Evolutionary conservation across 1,140 invertebrate species (phyloP), one percentile per base, ranked within the genome.

Genomic region (Bombus cullumanus): DNA sequence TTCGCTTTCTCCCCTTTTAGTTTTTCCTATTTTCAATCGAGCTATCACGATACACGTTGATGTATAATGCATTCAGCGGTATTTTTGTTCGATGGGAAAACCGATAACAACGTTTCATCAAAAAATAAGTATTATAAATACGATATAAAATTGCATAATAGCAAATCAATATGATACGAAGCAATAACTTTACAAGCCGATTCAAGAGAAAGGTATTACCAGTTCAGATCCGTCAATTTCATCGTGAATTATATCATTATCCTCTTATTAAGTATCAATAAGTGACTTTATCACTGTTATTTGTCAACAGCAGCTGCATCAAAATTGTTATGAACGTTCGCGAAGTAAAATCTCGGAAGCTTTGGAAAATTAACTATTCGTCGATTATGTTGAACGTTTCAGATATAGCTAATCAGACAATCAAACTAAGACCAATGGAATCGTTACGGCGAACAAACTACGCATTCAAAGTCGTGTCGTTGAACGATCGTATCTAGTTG

Each of bases 151-250:
- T 34, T 22, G 5, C 18, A 68, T 10, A 53, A 53, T 53, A 53
- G 5, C 5, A 53, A 53, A 69, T 18, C 8, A 47, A 43, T 9
- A 6, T 0, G n/a, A 57, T 34, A 8, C 6, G 25, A 12, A 34
- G 15, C 25, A 75, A 34, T 37, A 57, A 53, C 5, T 5, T 74
- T 22, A 25, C 43, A 22, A 74, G 18, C 9, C 1, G 28, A 76
- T 28, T 39, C 53, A 3, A 9, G 15, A 31, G 43, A 31, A 69
- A 81, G 53, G 68, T 81, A 81, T 81, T 81, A 71, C 68, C 66
- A 81, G 79, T 81, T 25, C 47, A 6, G 1, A 39, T 62, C 0
- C 59, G 28, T 0, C 47, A 22, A 62, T 62, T 12, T n/a, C 59
- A n/a, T 62, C 28, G 0, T 22, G 5, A 53, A 53, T 53, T 22